phyloP scores from a whole-genome alignment of 2,113 vertebrate genomes.

The Eolophus roseicapilla region DNA sequence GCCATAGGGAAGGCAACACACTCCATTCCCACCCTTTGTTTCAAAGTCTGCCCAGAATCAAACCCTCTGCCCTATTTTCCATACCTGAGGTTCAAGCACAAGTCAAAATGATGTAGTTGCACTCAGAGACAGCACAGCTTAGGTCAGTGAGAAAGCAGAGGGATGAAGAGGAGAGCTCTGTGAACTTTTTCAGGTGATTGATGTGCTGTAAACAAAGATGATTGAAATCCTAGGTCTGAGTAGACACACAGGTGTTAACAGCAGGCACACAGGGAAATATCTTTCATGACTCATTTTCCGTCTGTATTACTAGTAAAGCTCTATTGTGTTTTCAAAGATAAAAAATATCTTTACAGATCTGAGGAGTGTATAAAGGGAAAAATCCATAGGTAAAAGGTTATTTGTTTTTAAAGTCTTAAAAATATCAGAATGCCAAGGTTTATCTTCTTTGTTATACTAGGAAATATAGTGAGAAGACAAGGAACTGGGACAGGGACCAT shows the following conservation, averaged over 20 bases:
- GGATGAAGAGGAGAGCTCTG: background rate
- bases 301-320: background rate
- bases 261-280: background rate
- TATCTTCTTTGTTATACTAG: background rate
- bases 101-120: background rate
- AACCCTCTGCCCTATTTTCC: background rate
- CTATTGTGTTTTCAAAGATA: background rate
- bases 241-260: accelerated
- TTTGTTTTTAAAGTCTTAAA: background rate
- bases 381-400: background rate
- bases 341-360: background rate
- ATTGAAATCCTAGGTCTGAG: background rate
- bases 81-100: background rate
- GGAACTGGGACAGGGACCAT: background rate
- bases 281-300: background rate
- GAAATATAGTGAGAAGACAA: background rate
- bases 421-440: background rate
- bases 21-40: background rate
- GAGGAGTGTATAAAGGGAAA: background rate
- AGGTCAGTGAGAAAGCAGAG: background rate
- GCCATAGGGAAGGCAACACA: background rate
- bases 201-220: background rate
- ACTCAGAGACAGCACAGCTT: background rate
- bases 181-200: background rate
- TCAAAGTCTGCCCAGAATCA: background rate